Percentiles rank a stretch among this genome's conserved stretches.
Evolutionary conservation across 1,140 invertebrate genomes (phyloP).

Genomic region (Trichoplusia ni): DNA sequence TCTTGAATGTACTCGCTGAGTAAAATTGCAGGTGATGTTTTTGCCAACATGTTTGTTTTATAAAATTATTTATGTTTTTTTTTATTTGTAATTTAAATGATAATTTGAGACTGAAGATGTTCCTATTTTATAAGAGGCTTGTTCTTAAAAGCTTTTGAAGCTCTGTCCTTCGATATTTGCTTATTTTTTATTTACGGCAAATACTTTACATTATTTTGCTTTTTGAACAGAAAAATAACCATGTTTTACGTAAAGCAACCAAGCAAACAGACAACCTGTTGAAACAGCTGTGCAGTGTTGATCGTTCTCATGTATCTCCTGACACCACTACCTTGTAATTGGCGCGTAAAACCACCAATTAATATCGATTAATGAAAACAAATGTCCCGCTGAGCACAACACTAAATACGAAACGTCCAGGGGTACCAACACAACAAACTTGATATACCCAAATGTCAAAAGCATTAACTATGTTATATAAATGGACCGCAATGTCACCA

Average conservation of each 20-base stretch:
- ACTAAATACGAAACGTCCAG: constrained; percentile 3
- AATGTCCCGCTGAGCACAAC: background rate
- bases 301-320: no score
- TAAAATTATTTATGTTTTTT: background rate
- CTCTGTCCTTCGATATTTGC: no score
- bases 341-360: constrained; percentile 7
- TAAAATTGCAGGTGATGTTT: constrained; percentile 21
- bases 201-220: no score
- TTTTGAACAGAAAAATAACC: no score
- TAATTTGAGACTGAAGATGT: background rate
- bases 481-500: constrained; percentile 7
- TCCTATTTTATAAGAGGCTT: no score
- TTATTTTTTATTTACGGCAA: no score
- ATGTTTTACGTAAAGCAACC: no score
- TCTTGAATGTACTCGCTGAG: constrained; percentile 8
- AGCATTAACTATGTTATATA: constrained; percentile 25
- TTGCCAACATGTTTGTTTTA: background rate
- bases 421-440: constrained; percentile 20
- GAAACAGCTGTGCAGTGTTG: no score
- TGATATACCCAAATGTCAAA: constrained; percentile 25
- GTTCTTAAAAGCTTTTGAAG: no score
- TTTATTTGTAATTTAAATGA: background rate
- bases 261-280: no score
- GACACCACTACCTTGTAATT: constrained; percentile 1
- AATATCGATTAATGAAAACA: constrained; percentile 29